These are phyloP conservation scores for Onthophagus sagittarius DNA, from an alignment of 2,888 invertebrate species.

Conservation along the genomic window DNA sequence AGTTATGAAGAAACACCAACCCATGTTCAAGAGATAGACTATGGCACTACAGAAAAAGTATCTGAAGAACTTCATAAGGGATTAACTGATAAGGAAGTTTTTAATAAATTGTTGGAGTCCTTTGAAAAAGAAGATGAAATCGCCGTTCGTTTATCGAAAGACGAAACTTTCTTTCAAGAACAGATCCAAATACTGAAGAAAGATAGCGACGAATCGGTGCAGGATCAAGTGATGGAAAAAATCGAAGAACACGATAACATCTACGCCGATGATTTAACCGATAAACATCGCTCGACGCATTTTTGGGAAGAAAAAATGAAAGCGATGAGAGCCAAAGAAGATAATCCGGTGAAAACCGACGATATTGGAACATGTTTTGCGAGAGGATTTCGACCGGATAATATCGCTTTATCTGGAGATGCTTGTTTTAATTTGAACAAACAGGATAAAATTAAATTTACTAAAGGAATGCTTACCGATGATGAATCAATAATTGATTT, in stretches of 20 bases:
- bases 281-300: constrained; percentile 18
- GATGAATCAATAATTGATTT: constrained; percentile 34
- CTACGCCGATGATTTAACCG: constrained; percentile 15
- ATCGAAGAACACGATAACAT: constrained; percentile 2
- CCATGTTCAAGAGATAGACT: not conserved
- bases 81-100: constrained; percentile 34
- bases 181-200: constrained; percentile 20
- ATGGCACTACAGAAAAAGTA: not conserved
- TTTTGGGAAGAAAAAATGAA: constrained; percentile 25
- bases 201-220: constrained; percentile 21
- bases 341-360: constrained; percentile 28
- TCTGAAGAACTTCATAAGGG: constrained; percentile 22
- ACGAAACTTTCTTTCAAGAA: constrained; percentile 32
- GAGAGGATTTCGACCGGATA: constrained; percentile 35
- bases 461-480: constrained; percentile 27
- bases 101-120: constrained; percentile 32
- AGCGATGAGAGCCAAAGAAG: constrained; percentile 18
- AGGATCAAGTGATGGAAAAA: not conserved
- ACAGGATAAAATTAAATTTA: constrained; percentile 30
- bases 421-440: constrained; percentile 31
- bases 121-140: constrained; percentile 35
- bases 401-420: constrained; percentile 33
- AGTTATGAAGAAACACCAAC: not conserved
- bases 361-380: constrained; percentile 37
- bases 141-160: constrained; percentile 31